Percentiles rank a stretch among this genome's conserved stretches.
Conservation (phyloP, 2,113 vertebrate species). For the Numenius arquata region DNA sequence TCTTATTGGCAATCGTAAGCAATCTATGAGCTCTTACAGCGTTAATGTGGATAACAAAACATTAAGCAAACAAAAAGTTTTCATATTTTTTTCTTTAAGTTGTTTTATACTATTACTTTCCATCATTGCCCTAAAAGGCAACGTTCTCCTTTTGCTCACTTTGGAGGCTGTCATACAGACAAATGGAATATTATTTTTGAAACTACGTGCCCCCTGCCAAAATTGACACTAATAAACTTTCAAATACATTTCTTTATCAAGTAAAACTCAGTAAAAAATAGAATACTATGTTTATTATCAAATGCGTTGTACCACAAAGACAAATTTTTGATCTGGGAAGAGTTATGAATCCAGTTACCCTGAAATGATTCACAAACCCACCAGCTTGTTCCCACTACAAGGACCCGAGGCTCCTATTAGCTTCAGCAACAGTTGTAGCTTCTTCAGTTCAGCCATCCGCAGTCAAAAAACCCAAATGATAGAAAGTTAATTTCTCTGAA, state of each 20-base stretch:
- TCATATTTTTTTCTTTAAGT: neutral
- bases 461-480: neutral
- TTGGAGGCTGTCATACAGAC: neutral
- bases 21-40: rapidly evolving
- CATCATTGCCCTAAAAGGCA: neutral
- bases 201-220: neutral
- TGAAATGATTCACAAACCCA: neutral
- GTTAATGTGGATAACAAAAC: neutral
- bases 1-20: neutral
- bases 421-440: neutral
- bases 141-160: neutral
- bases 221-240: neutral
- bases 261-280: neutral
- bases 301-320: neutral
- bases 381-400: neutral
- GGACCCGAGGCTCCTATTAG: neutral
- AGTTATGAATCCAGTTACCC: neutral
- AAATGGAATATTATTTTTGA: neutral
- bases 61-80: neutral
- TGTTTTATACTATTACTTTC: neutral
- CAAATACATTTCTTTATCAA: neutral
- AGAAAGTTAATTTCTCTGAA: neutral
- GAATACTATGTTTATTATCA: neutral
- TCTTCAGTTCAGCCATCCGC: neutral
- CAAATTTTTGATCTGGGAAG: neutral